Conservation (phyloP, 2,113 vertebrate species). For the Gallinago jamesoni region DNA sequence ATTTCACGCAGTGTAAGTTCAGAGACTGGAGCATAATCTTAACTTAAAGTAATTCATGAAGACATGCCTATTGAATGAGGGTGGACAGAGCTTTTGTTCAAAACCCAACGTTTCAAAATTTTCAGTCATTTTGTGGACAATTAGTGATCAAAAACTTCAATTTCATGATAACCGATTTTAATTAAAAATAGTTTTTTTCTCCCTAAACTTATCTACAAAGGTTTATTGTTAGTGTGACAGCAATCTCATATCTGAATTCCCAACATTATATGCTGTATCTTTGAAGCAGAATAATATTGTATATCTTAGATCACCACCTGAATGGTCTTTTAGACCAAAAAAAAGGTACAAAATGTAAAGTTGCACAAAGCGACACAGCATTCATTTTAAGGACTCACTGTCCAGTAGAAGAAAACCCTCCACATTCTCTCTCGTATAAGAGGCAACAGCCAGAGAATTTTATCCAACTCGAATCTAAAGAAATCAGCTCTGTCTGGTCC, state of each 20-base stretch:
- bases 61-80: not conserved
- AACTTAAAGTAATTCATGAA: conserved; percentile 1
- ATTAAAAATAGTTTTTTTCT: not conserved
- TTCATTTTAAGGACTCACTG: not conserved
- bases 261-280: not conserved
- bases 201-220: conserved; percentile 18
- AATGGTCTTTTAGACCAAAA: not conserved
- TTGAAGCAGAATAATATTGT: not conserved
- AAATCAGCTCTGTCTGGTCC: not conserved
- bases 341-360: not conserved
- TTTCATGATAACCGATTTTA: conserved; percentile 50
- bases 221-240: not conserved
- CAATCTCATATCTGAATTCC: not conserved
- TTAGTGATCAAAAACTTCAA: conserved; percentile 33
- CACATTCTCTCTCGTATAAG: not conserved
- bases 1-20: not conserved
- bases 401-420: not conserved
- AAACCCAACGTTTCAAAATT: not conserved
- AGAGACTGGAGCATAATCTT: not conserved
- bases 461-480: not conserved
- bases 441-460: not conserved
- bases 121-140: not conserved
- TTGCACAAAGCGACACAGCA: not conserved
- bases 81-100: not conserved
- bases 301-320: not conserved